Percentiles rank a stretch among this genome's conserved stretches.
phyloP scores from a whole-genome alignment of 2,888 invertebrate genomes.

The Alloscopus bannaensis region DNA sequence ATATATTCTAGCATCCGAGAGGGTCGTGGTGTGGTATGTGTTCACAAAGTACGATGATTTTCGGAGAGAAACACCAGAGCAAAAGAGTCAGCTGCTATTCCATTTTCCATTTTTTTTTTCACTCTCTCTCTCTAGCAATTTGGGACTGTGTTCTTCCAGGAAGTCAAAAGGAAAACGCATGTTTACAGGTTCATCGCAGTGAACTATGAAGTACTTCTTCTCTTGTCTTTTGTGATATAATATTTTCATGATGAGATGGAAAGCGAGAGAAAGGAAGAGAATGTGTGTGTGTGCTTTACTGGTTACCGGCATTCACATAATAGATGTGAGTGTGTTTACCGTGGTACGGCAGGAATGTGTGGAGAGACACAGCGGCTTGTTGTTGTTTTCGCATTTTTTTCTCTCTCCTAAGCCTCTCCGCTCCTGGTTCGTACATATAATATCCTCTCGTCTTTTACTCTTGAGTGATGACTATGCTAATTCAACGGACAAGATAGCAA shows the following conservation, averaged over 20 bases:
- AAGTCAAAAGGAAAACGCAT: constrained; percentile 54
- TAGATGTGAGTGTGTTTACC: background rate
- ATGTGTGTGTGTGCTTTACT: background rate
- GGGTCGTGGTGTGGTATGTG: background rate
- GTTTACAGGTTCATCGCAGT: constrained; percentile 50
- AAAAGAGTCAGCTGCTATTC: constrained; percentile 58
- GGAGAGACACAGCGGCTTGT: background rate
- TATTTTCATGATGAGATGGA: constrained; percentile 53
- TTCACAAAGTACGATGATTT: background rate
- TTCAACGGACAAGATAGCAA: constrained; percentile 40
- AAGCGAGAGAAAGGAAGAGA: background rate
- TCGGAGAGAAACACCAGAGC: background rate
- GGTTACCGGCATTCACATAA: constrained; percentile 16
- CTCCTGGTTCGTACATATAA: too few species aligned
- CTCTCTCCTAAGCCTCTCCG: constrained; percentile 15
- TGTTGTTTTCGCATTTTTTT: too few species aligned
- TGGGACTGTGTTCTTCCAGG: constrained; percentile 32
- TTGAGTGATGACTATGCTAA: constrained; percentile 66
- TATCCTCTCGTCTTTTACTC: constrained; percentile 14
- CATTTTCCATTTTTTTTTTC: constrained; percentile 61
- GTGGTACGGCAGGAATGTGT: background rate
- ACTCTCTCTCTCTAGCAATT: background rate
- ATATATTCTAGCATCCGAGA: background rate
- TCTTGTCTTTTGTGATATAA: constrained; percentile 43
- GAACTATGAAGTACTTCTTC: constrained; percentile 36